phyloP scores from a whole-genome alignment of 2,888 invertebrate species.

The Aphodius granarius region DNA sequence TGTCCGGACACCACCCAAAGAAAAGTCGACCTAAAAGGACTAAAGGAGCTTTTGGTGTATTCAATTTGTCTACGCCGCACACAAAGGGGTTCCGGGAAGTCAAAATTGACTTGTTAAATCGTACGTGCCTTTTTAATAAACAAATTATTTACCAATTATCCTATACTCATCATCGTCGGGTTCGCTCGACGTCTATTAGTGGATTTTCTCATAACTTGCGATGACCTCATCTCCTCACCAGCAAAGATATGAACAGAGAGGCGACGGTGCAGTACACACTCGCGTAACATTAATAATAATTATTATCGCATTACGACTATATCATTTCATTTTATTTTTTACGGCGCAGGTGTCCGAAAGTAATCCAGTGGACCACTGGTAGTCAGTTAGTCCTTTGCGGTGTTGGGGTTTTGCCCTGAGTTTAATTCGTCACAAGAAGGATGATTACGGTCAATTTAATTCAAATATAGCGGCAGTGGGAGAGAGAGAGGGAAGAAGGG shows the following conservation, averaged over 20 bases:
- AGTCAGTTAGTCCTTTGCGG: too few species aligned
- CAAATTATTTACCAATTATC: neutral
- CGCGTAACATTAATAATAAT: conserved; percentile 30
- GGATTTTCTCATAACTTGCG: neutral
- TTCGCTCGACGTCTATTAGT: neutral
- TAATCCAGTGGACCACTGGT: conserved; percentile 14
- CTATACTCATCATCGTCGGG: neutral
- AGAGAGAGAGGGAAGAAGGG: neutral
- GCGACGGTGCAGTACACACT: too few species aligned
- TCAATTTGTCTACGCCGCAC: neutral
- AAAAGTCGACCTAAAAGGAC: neutral
- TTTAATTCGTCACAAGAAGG: conserved; percentile 24
- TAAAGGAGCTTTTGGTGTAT: neutral
- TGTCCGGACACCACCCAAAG: neutral
- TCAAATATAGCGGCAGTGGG: neutral
- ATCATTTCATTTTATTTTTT: conserved; percentile 33
- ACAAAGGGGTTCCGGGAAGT: neutral
- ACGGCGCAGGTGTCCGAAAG: conserved; percentile 30
- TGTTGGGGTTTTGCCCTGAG: neutral
- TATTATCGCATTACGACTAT: conserved; percentile 35
- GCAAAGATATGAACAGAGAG: too few species aligned
- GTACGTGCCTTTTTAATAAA: neutral
- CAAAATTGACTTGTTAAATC: neutral
- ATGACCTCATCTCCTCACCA: too few species aligned
- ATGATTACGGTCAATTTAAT: conserved; percentile 12